Base-by-base conservation (phyloP, 2,113 vertebrate genomes). In the Toxotes jaculatrix region DNA sequence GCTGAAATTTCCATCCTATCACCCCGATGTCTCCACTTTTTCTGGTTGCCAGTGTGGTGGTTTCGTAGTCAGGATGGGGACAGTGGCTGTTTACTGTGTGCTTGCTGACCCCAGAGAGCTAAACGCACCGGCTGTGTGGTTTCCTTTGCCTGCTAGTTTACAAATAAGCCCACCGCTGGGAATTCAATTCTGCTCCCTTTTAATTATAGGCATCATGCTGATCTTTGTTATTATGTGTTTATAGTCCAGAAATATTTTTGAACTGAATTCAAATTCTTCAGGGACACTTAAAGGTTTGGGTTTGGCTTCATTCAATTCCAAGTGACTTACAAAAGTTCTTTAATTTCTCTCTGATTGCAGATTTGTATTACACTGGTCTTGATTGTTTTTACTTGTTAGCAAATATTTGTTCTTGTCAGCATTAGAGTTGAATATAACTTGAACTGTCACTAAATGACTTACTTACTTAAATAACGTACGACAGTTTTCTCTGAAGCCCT, bases 1-100 rank as follows among this genome's bases (percentile, higher is more conserved):
- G 4, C 9, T 9, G 43, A 74, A 45, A 3, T 83, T 89, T 86
- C 82, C 80, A 75, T 68, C 74, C 59, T 65, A 79, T 70, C 65
- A 67, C 55, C 49, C 16, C 23, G 34, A 60, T 34, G 66, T 75
- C 13, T 78, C 32, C 1, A 31, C 40, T 77, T 61, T 27, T 32
- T 69, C 12, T 79, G 51, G 72, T 90, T 89, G 74, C 73, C 69
- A 79, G 2, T 40, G 14, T 3, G 21, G 73, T 74, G 83, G 3
- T 81, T 79, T 55, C 0, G 86, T 91, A 45, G 88, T 87, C 84
- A 93, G 87, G 82, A 87, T 56, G 47, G 86, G 80, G 85, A 82
- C 65, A 1, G 23, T 2, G 31, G 47, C 65, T 93, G 90, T 93
- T 93, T 93, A 83, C 89, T 2, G 9, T 59, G 12, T 4, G 21